Base-by-base conservation (phyloP, 53 echinoderm and acorn worm genomes). In the Holothuria leucospilota region DNA sequence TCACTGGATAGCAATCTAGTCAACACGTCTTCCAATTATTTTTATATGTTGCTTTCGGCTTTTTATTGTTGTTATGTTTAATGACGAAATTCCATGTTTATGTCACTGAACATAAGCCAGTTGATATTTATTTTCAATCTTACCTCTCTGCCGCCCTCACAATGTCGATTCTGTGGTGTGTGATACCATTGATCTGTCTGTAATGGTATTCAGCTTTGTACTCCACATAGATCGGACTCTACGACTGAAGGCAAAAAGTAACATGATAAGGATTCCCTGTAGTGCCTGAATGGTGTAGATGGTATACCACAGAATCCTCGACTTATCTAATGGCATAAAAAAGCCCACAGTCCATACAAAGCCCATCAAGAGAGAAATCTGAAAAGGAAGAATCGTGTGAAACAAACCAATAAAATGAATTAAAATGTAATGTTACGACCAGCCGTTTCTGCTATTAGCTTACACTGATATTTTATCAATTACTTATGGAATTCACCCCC, bases 341-440 rank as follows among this genome's bases (percentile, higher is more conserved):
- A 87, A 87, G 27, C 87, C 87, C 13, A 87, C 62, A 2, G 78
- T 53, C 87, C 87, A 87, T 11, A 53, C 67, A 51, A 87, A 87
- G 42, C 87, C 87, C 34, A 34, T 34, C 34, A 34, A 34, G 34
- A 34, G 34, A 34, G 34, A 34, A 34, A 34, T 34, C 34, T 27
- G 78, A 53, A 28, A 87, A 61, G 63, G 46, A 18, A 16, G 87
- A 87, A 27, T 78, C 67, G 68, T 87, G 23, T 1, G 1, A 3
- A 34, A 34, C 34, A 34, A 34, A 34, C 34, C 34, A 34, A 34
- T 34, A 34, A 34, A 34, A 34, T 34, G 34, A 34, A 34, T 34
- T 34, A 34, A 3, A 34, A 34, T 34, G 2, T 34, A 34, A 34
- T 34, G 34, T 34, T 34, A 34, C 34, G 34, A 34, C 34, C 34